Percentiles rank a stretch among this genome's conserved stretches.
Evolutionary conservation across 2,797 vertebrate species (phyloP).

Genomic region (Lophius americanus): DNA sequence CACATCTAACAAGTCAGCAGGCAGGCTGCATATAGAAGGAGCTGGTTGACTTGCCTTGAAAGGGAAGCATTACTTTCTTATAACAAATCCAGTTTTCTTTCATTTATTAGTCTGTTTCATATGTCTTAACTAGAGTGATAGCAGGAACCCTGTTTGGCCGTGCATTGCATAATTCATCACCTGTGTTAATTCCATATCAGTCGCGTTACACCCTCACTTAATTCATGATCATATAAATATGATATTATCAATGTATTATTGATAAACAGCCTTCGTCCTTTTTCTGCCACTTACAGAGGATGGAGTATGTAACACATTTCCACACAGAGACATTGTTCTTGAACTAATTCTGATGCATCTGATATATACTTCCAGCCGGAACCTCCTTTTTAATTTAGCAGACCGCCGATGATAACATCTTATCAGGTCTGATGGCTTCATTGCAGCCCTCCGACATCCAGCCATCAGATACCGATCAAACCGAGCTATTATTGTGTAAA

Average conservation of each 20-base stretch:
- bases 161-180: conserved; percentile 32
- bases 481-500: conserved; percentile 61
- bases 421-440: conserved; percentile 50
- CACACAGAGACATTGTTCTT: background rate
- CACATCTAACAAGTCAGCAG: conserved; percentile 11
- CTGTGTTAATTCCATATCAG: conserved; percentile 42
- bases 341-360: conserved; percentile 23
- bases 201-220: conserved; percentile 29
- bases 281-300: conserved; percentile 25
- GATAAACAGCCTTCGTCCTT: conserved; percentile 36
- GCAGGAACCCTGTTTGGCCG: conserved; percentile 12
- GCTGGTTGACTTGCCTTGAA: conserved; percentile 7
- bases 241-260: conserved; percentile 50
- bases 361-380: conserved; percentile 16
- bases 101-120: conserved; percentile 25
- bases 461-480: conserved; percentile 50
- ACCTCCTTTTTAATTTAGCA: conserved; percentile 42
- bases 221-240: conserved; percentile 38
- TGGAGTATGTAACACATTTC: conserved; percentile 22
- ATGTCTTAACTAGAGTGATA: conserved; percentile 20
- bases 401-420: conserved; percentile 43
- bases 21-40: conserved; percentile 2
- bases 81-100: conserved; percentile 13
- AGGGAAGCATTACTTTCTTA: conserved; percentile 23
- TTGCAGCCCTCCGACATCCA: conserved; percentile 20